Percentiles rank a stretch among this genome's conserved stretches.
Conservation (phyloP, 2,888 invertebrate genomes). For the Leuctra nigra region DNA sequence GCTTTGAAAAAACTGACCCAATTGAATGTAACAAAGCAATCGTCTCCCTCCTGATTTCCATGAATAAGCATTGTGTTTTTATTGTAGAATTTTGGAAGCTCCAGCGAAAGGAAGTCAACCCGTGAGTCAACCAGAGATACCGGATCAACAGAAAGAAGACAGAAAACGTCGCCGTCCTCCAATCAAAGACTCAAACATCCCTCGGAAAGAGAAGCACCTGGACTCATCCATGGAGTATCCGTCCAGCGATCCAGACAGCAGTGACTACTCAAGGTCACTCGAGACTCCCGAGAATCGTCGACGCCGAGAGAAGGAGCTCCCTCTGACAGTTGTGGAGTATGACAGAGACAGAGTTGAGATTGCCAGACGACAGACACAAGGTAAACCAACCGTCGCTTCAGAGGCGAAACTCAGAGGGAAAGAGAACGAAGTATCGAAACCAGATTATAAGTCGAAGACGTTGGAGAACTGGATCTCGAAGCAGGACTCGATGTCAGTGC, state of each 20-base stretch:
- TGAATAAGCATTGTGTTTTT: constrained; percentile 49
- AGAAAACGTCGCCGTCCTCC: constrained; percentile 15
- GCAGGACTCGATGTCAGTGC: background rate
- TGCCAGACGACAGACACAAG: no score
- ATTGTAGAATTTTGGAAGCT: constrained; percentile 35
- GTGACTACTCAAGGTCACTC: background rate
- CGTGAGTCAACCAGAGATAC: background rate
- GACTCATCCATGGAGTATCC: constrained; percentile 16
- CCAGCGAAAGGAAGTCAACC: constrained; percentile 31
- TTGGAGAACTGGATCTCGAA: background rate
- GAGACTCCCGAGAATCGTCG: background rate
- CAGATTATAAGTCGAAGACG: background rate
- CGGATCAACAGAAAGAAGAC: constrained; percentile 13
- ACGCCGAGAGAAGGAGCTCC: background rate
- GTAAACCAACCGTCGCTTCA: background rate
- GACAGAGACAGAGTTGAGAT: background rate
- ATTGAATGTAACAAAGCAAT: no score
- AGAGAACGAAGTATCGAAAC: no score
- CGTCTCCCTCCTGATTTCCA: constrained; percentile 71
- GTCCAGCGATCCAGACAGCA: constrained; percentile 10
- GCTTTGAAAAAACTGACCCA: no score
- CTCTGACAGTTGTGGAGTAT: background rate
- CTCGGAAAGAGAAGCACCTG: constrained; percentile 9
- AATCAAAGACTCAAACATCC: constrained; percentile 10
- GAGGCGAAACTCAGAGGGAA: background rate